phyloP scores from a whole-genome alignment of 2,113 vertebrate genomes.

The Alethe diademata region DNA sequence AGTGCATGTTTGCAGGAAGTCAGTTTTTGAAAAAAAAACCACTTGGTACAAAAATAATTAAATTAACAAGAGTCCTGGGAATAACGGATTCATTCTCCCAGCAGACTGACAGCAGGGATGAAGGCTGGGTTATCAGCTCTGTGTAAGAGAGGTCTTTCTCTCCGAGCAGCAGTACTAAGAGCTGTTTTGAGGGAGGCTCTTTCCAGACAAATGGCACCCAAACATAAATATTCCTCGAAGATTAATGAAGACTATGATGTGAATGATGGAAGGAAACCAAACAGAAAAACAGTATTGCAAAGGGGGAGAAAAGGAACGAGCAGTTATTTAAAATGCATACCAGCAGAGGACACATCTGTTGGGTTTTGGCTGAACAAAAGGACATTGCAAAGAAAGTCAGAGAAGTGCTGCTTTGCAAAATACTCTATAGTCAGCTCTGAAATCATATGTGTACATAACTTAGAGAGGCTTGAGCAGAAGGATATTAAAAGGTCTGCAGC shows the following conservation, averaged over 20 bases:
- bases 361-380: neutral
- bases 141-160: neutral
- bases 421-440: neutral
- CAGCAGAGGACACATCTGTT: neutral
- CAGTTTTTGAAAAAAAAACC: neutral
- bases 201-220: neutral
- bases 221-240: neutral
- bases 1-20: neutral
- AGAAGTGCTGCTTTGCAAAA: neutral
- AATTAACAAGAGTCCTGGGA: constrained; percentile 6
- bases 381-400: neutral
- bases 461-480: neutral
- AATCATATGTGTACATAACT: neutral
- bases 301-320: neutral
- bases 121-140: neutral
- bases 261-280: neutral
- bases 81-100: constrained; percentile 1
- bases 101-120: neutral
- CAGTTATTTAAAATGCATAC: neutral
- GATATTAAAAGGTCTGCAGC: neutral
- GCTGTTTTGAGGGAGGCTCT: neutral
- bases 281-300: neutral
- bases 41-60: constrained; percentile 7
- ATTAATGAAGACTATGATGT: neutral
- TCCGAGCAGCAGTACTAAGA: neutral